Evolutionary conservation across 2,797 vertebrate genomes (phyloP).

Genomic region (Lepus townsendii): DNA sequence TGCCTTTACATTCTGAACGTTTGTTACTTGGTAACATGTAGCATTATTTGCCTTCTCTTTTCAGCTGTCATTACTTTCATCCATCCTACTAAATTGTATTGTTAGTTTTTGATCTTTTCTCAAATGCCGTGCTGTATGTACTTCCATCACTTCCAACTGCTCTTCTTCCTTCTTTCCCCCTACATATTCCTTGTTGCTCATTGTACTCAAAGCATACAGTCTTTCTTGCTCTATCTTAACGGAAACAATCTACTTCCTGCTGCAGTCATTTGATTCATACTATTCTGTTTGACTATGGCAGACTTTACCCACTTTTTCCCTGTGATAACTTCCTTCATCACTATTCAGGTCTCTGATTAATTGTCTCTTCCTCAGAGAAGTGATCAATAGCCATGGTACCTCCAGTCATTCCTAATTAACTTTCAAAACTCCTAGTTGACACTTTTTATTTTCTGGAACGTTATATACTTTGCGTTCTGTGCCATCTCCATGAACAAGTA

Average conservation of each 20-base stretch:
- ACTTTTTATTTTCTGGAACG: not conserved
- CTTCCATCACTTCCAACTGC: not conserved
- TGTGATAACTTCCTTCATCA: not conserved
- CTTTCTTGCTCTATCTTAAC: not conserved
- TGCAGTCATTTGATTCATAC: not conserved
- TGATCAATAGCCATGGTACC: not conserved
- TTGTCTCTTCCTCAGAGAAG: not conserved
- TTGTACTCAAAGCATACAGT: not conserved
- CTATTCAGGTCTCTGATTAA: not conserved
- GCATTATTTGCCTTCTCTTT: not conserved
- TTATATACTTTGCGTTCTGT: not conserved
- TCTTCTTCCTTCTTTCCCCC: not conserved
- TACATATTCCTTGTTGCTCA: not conserved
- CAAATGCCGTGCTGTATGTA: not conserved
- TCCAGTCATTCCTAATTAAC: not conserved
- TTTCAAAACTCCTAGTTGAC: fast-evolving
- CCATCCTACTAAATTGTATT: not conserved
- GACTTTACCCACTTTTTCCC: not conserved
- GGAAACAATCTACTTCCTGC: not conserved
- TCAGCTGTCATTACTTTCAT: not conserved
- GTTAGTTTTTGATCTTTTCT: not conserved
- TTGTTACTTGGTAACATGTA: not conserved
- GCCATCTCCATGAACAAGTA: not conserved
- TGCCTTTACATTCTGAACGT: not conserved
- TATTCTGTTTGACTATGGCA: fast-evolving